Evolutionary conservation across 2,888 invertebrate species (phyloP).

Genomic region (Amorpha juglandis): DNA sequence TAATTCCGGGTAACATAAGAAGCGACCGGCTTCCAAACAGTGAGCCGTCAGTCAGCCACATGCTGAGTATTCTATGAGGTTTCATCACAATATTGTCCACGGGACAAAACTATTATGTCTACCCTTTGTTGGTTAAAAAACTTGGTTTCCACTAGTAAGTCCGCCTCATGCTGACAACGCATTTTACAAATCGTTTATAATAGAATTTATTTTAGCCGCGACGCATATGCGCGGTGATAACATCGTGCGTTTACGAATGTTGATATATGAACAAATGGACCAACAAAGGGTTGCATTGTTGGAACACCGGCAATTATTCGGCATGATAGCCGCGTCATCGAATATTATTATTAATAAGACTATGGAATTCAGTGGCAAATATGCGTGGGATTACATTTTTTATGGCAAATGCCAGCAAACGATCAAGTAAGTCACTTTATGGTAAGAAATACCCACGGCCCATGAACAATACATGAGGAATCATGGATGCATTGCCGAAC

Average conservation of each 20-base stretch:
- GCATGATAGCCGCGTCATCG: slow-evolving; percentile 29
- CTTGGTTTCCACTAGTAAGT: slow-evolving; percentile 58
- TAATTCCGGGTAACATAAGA: slow-evolving; percentile 60
- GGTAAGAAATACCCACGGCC: too few species aligned
- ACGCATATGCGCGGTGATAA: slow-evolving; percentile 65
- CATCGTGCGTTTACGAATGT: slow-evolving; percentile 71
- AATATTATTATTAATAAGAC: not conserved
- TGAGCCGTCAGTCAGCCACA: slow-evolving; percentile 63
- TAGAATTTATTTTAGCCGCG: slow-evolving; percentile 66
- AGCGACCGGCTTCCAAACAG: slow-evolving; percentile 76
- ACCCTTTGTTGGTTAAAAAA: slow-evolving; percentile 60
- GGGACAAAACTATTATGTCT: slow-evolving; percentile 70
- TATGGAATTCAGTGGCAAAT: slow-evolving; percentile 10
- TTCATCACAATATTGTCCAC: slow-evolving; percentile 73
- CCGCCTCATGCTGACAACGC: slow-evolving; percentile 81
- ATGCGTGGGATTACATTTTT: not conserved
- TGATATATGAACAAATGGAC: slow-evolving; percentile 63
- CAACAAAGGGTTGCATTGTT: slow-evolving; percentile 66
- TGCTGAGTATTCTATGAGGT: slow-evolving; percentile 71
- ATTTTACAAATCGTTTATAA: slow-evolving; percentile 79
- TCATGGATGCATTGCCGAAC: too few species aligned
- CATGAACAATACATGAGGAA: too few species aligned
- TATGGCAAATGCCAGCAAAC: too few species aligned
- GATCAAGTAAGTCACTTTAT: too few species aligned
- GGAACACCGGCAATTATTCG: slow-evolving; percentile 57